Conservation (phyloP, 2,888 invertebrate genomes). For the Octonoba sinensis region DNA sequence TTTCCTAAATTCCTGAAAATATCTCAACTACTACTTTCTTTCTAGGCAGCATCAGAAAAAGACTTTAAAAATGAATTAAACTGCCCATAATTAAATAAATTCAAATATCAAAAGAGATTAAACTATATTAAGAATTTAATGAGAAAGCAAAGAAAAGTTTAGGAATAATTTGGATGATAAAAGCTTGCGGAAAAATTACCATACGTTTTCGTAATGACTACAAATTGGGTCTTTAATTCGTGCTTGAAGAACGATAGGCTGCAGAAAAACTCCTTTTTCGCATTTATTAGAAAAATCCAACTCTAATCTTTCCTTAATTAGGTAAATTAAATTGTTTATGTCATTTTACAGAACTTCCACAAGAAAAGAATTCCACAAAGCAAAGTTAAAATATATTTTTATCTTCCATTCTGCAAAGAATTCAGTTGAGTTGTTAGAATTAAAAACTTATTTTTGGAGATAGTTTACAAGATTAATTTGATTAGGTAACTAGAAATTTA, state of each 20-base stretch:
- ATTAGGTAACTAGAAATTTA: too few relatives aligned
- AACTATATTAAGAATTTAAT: slow-evolving; percentile 1
- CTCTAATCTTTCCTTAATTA: too few relatives aligned
- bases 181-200: slow-evolving; percentile 14
- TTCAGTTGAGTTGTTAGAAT: too few relatives aligned
- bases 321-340: too few relatives aligned
- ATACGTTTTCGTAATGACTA: slow-evolving; percentile 24
- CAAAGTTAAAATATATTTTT: slow-evolving; percentile 18
- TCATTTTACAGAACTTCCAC: too few relatives aligned
- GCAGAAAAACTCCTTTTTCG: too few relatives aligned
- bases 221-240: slow-evolving; percentile 30
- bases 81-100: too few relatives aligned
- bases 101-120: too few relatives aligned
- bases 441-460: too few relatives aligned
- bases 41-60: not conserved
- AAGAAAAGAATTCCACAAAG: not conserved
- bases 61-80: not conserved
- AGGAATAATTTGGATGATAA: not conserved
- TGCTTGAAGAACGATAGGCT: slow-evolving; percentile 20
- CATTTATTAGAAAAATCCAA: too few relatives aligned
- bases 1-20: too few relatives aligned
- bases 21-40: not conserved
- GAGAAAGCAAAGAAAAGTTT: slow-evolving; percentile 5
- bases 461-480: too few relatives aligned
- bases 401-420: not conserved